These are phyloP conservation scores for Andrena haemorrhoa DNA, from an alignment of 2,888 invertebrate species.

Conservation along the genomic window DNA sequence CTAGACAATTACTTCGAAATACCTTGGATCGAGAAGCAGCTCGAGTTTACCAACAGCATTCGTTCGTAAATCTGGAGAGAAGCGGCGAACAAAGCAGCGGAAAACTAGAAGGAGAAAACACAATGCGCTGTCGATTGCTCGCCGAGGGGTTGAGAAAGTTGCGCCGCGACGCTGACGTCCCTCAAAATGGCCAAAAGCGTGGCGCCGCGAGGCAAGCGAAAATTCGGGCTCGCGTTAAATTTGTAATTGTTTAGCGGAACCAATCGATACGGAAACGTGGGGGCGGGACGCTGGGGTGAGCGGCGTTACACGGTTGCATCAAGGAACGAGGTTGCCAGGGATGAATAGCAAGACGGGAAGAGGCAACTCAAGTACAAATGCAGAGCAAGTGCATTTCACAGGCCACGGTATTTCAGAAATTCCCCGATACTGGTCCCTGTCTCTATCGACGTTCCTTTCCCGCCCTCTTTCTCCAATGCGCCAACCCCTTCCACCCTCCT, in stretches of 20 bases:
- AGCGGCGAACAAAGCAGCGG: too few species aligned
- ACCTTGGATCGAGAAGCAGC: too few species aligned
- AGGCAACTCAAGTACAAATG: slow-evolving; percentile 68
- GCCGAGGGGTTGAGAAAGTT: too few species aligned
- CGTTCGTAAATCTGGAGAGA: too few species aligned
- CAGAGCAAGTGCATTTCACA: slow-evolving; percentile 73
- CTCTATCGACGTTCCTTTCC: slow-evolving; percentile 61
- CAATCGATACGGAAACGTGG: slow-evolving; percentile 10
- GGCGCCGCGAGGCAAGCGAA: not conserved
- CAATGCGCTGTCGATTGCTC: too few species aligned
- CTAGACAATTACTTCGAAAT: too few species aligned
- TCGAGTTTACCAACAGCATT: too few species aligned
- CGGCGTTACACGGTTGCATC: slow-evolving; percentile 6
- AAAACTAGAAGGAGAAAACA: too few species aligned
- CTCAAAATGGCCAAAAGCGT: not conserved
- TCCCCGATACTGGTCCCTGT: slow-evolving; percentile 68
- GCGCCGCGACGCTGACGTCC: too few species aligned
- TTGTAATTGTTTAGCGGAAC: slow-evolving; percentile 11
- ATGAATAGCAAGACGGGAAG: slow-evolving; percentile 45
- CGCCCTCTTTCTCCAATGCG: slow-evolving; percentile 63
- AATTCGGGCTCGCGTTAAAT: not conserved
- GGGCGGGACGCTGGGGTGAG: not conserved
- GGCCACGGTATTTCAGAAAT: slow-evolving; percentile 74
- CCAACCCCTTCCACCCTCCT: slow-evolving; percentile 1
- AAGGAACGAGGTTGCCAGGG: not conserved